These are phyloP conservation scores for Rhaphigaster nebulosa DNA, from an alignment of 2,888 invertebrate genomes.

Conservation along the genomic window DNA sequence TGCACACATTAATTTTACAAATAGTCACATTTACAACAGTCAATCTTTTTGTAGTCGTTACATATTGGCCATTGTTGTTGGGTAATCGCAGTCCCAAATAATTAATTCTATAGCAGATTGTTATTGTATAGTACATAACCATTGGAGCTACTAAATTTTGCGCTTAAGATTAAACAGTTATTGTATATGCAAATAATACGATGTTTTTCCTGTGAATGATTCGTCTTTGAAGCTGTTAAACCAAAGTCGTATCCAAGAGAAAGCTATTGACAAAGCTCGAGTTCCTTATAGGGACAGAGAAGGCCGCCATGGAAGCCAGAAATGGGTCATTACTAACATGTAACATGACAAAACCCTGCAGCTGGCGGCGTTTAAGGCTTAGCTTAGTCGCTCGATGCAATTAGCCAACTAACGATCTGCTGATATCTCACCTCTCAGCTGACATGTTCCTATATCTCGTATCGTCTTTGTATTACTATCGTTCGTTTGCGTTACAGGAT, in stretches of 20 bases:
- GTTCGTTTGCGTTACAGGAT: neutral
- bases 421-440: neutral
- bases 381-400: neutral
- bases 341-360: constrained; percentile 10
- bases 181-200: neutral
- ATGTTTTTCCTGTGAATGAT: neutral
- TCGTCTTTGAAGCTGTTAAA: constrained; percentile 5
- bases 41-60: neutral
- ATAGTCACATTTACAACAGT: neutral
- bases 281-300: constrained; percentile 41
- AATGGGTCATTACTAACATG: constrained; percentile 57
- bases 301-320: constrained; percentile 6
- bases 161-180: neutral
- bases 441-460: neutral
- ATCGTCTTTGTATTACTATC: neutral
- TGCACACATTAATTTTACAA: too few relatives aligned
- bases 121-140: neutral
- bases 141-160: neutral
- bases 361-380: neutral
- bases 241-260: constrained; percentile 1
- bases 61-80: neutral
- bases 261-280: constrained; percentile 39
- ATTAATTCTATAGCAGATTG: neutral
- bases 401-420: neutral
- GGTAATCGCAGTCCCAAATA: neutral